Conservation (phyloP, 2,113 vertebrate genomes). For the Indri indri region DNA sequence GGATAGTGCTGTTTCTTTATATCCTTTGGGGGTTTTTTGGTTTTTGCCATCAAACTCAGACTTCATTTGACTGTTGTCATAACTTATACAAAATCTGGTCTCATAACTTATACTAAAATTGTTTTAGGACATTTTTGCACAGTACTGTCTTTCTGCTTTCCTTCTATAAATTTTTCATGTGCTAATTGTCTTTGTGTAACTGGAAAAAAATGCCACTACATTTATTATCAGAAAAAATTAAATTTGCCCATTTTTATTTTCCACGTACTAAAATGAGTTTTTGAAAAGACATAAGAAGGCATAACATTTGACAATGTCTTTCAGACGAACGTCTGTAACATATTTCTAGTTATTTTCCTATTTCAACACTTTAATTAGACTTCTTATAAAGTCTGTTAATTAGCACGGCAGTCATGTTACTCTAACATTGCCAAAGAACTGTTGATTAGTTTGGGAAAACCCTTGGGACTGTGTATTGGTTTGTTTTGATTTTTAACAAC, state of each 20-base stretch:
- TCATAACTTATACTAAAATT: constrained; percentile 41
- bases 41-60: constrained; percentile 4
- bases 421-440: constrained; percentile 72
- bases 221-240: constrained; percentile 14
- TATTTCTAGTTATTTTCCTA: constrained; percentile 37
- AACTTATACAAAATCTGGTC: neutral
- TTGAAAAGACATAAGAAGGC: neutral
- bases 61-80: constrained; percentile 40
- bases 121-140: constrained; percentile 19
- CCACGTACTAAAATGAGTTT: neutral
- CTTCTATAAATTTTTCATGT: constrained; percentile 26
- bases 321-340: neutral
- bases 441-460: constrained; percentile 31
- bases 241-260: constrained; percentile 23
- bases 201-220: neutral
- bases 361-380: constrained; percentile 32
- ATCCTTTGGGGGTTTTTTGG: neutral
- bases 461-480: constrained; percentile 9
- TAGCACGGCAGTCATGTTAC: constrained; percentile 33
- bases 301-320: neutral
- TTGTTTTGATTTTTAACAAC: constrained; percentile 60
- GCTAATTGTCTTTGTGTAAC: constrained; percentile 40
- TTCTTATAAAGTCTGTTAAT: constrained; percentile 23
- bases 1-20: neutral
- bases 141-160: neutral